A percentile compares a stretch with the other conserved stretches of the same genome.
Evolutionary conservation across 2,888 invertebrate species (phyloP).

Genomic region (Drosophila falleni): DNA sequence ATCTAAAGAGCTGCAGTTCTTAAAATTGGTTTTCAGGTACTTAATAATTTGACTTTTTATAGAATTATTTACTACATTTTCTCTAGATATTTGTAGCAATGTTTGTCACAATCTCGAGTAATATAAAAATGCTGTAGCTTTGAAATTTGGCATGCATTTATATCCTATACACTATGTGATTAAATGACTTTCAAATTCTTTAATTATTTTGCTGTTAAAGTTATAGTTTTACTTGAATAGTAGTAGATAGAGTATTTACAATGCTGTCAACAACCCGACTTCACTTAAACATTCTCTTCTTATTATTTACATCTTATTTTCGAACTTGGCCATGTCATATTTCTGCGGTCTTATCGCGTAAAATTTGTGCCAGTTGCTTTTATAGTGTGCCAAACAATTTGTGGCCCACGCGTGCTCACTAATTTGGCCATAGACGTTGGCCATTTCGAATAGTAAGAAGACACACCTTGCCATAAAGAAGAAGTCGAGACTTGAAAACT

Average conservation of each 20-base stretch:
- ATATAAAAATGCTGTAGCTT: too few relatives aligned
- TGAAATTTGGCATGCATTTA: too few relatives aligned
- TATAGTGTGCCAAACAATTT: conserved; percentile 49
- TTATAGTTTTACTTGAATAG: background rate
- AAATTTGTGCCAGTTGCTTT: conserved; percentile 61
- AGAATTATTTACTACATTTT: too few relatives aligned
- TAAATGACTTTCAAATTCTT: background rate
- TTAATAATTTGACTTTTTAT: background rate
- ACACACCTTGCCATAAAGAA: conserved; percentile 48
- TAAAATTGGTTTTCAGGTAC: background rate
- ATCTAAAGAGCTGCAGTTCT: background rate
- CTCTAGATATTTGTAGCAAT: too few relatives aligned
- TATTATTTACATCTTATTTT: conserved; percentile 4
- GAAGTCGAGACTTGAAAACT: conserved; percentile 15
- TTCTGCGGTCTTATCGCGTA: conserved; percentile 36
- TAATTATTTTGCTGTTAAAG: background rate
- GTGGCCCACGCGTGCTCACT: conserved; percentile 59
- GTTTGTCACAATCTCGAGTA: too few relatives aligned
- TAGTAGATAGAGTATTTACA: background rate
- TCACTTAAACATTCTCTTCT: conserved; percentile 6
- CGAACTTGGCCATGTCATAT: conserved; percentile 44
- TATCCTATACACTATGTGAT: too few relatives aligned
- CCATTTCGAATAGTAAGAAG: conserved; percentile 34
- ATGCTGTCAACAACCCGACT: background rate
- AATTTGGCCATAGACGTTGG: conserved; percentile 42